phyloP scores from a whole-genome alignment of 1,140 invertebrate species.

The Bilobella aurantiaca region DNA sequence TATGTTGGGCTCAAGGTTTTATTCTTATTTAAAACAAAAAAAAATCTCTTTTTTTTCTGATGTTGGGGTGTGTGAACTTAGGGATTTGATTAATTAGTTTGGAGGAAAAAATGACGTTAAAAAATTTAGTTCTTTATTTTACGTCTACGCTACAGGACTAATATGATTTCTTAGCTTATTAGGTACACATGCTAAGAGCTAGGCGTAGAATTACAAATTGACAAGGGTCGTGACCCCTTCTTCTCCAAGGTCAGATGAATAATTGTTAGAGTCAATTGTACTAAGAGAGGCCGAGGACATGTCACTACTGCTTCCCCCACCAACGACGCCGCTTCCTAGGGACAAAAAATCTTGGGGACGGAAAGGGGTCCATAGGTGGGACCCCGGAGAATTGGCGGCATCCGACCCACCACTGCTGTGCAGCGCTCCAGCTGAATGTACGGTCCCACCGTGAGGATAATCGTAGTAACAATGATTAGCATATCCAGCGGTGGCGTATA shows the following conservation, averaged over 20 bases:
- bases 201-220: conserved; percentile 21
- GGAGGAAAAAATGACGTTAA: not conserved
- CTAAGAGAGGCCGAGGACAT: not conserved
- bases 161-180: too few relatives aligned
- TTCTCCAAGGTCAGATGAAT: conserved; percentile 17
- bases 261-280: not conserved
- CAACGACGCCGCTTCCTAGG: not conserved
- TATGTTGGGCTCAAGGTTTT: too few relatives aligned
- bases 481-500: not conserved
- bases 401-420: too few relatives aligned
- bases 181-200: not conserved
- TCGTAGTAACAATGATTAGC: not conserved
- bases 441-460: not conserved
- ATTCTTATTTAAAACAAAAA: not conserved
- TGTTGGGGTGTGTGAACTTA: not conserved
- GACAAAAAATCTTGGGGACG: conserved; percentile 7
- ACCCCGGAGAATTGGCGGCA: not conserved
- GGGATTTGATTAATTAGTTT: conserved; percentile 3
- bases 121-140: not conserved
- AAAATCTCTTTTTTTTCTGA: not conserved
- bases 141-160: not conserved
- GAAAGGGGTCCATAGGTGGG: conserved; percentile 20
- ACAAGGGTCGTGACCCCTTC: conserved; percentile 21
- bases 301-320: not conserved
- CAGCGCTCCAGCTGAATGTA: too few relatives aligned